Conservation (phyloP, 2,113 vertebrate genomes). For the Colaptes auratus region DNA sequence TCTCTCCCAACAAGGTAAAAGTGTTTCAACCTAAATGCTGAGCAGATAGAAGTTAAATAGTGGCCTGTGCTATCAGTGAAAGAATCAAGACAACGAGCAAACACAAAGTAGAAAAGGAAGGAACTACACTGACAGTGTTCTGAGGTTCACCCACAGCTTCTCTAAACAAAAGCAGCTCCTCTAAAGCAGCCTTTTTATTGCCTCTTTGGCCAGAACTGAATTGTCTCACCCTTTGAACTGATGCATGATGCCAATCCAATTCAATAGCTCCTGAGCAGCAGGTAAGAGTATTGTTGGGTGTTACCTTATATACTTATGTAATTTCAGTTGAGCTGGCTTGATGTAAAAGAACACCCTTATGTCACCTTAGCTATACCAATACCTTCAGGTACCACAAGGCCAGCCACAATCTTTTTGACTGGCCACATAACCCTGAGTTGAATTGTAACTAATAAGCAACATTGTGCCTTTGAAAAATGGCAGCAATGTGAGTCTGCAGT, state of each 20-base stretch:
- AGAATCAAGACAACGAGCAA: neutral
- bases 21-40: neutral
- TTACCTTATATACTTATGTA: conserved; percentile 64
- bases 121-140: neutral
- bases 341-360: conserved; percentile 51
- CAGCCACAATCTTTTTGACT: neutral
- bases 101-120: neutral
- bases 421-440: neutral
- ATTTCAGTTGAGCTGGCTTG: conserved; percentile 49
- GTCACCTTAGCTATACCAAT: conserved; percentile 17
- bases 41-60: neutral
- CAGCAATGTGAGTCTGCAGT: neutral
- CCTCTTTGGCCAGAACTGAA: neutral
- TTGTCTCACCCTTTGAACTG: neutral
- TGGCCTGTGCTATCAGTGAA: neutral
- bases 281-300: neutral
- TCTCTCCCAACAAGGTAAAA: neutral
- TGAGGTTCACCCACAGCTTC: neutral
- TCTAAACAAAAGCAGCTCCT: neutral
- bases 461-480: neutral
- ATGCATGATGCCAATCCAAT: neutral
- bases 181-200: neutral
- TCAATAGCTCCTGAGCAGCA: neutral
- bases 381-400: neutral
- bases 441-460: neutral